These are phyloP conservation scores for Coilia nasus DNA, from an alignment of 2,797 vertebrate species.

Conservation along the genomic window DNA sequence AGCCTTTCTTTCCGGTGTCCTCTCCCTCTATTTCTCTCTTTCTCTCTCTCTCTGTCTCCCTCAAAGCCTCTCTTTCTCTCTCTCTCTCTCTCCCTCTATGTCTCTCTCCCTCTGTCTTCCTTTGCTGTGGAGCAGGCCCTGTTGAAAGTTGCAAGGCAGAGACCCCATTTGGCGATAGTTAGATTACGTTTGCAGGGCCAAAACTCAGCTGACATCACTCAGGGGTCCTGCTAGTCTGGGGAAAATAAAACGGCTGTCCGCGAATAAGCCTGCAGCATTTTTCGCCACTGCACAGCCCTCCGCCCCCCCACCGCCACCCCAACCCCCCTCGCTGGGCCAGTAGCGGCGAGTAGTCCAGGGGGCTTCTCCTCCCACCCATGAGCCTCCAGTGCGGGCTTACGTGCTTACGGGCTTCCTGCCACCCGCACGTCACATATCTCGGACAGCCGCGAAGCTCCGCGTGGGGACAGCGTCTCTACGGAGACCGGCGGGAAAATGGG, in stretches of 20 bases:
- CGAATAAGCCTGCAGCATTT: slow-evolving; percentile 24
- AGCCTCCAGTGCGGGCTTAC: neutral
- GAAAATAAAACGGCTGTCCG: slow-evolving; percentile 15
- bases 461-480: slow-evolving; percentile 28
- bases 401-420: slow-evolving; percentile 21
- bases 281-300: neutral
- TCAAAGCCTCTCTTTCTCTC: neutral
- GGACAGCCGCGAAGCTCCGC: slow-evolving; percentile 35
- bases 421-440: slow-evolving; percentile 41
- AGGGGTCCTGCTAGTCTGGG: slow-evolving; percentile 6
- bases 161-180: slow-evolving; percentile 22
- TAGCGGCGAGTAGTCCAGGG: neutral
- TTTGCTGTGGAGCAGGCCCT: slow-evolving; percentile 1
- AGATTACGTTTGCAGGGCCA: slow-evolving; percentile 14
- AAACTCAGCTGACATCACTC: slow-evolving; percentile 20
- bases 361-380: neutral
- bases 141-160: slow-evolving; percentile 22
- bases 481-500: slow-evolving; percentile 41
- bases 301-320: neutral
- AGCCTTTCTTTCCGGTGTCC: neutral
- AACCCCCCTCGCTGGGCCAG: neutral
- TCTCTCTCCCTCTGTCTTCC: neutral
- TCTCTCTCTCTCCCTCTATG: neutral
- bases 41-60: slow-evolving; percentile 2
- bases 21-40: slow-evolving; percentile 6